These are phyloP conservation scores for Teleogryllus oceanicus DNA, from an alignment of 2,888 invertebrate genomes.

Conservation along the genomic window DNA sequence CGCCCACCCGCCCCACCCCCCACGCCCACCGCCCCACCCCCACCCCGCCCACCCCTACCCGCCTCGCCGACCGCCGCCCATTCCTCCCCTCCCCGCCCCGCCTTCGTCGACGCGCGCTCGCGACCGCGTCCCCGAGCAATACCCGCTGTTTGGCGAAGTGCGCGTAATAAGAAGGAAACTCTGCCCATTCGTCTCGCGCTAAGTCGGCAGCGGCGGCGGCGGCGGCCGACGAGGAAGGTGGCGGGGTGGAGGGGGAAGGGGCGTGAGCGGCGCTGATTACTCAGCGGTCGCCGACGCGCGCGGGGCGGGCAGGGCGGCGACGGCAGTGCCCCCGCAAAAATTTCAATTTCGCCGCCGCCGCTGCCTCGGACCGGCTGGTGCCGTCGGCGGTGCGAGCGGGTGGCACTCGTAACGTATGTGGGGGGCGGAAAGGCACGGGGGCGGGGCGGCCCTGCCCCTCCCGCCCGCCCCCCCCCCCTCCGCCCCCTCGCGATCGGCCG, in stretches of 20 bases:
- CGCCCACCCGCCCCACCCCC: neutral
- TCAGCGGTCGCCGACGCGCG: neutral
- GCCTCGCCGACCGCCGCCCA: no score
- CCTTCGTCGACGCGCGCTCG: neutral
- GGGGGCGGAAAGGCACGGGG: neutral
- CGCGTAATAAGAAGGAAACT: neutral
- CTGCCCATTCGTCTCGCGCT: neutral
- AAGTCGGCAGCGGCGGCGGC: neutral
- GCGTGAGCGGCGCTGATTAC: neutral
- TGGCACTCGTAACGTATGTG: neutral
- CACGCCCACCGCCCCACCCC: no score
- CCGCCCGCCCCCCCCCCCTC: no score
- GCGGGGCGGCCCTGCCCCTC: no score
- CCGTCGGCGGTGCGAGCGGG: neutral
- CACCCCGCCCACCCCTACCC: no score
- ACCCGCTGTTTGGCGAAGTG: neutral
- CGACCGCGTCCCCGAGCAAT: neutral
- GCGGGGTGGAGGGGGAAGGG: neutral
- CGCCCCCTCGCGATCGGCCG: neutral
- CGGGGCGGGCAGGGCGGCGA: neutral
- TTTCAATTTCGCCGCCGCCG: neutral
- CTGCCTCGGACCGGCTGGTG: neutral
- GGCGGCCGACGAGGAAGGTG: neutral
- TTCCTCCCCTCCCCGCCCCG: neutral
- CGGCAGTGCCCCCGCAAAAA: neutral